Percentiles rank a stretch among this genome's conserved stretches.
Conservation (phyloP, 2,888 invertebrate species). For the Acronicta leporina region DNA sequence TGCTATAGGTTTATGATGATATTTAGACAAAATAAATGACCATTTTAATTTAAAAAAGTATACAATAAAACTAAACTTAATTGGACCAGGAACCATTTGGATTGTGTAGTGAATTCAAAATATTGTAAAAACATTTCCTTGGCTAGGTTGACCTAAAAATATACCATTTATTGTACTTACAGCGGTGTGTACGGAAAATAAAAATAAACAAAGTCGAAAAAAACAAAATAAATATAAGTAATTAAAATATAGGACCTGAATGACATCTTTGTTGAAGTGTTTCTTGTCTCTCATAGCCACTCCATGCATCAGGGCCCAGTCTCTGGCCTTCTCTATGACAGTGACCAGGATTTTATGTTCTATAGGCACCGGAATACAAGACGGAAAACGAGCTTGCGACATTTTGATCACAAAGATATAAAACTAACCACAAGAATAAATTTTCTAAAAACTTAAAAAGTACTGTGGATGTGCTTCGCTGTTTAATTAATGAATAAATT, state of each 20-base stretch:
- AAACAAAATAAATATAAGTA: neutral
- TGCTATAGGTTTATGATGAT: too few species aligned
- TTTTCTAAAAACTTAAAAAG: neutral
- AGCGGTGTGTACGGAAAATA: too few species aligned
- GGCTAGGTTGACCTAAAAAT: too few species aligned
- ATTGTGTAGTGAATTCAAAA: too few species aligned
- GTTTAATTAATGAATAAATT: constrained; percentile 24
- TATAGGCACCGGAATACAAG: constrained; percentile 91
- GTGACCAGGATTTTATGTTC: constrained; percentile 90
- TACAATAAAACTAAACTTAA: too few species aligned
- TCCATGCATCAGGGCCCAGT: constrained; percentile 96
- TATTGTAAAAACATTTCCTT: too few species aligned
- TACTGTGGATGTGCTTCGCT: constrained; percentile 6
- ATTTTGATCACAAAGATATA: constrained; percentile 60
- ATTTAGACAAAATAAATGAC: too few species aligned
- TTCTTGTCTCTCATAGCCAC: constrained; percentile 93
- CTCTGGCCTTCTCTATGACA: constrained; percentile 93
- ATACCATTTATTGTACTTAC: too few species aligned
- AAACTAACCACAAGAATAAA: constrained; percentile 1
- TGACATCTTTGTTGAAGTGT: constrained; percentile 90
- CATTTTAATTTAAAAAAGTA: too few species aligned
- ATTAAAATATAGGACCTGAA: constrained; percentile 80
- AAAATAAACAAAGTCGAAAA: neutral
- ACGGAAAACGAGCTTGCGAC: constrained; percentile 85
- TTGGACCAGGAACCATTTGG: too few species aligned